Percentiles rank a stretch among this genome's conserved stretches.
These are phyloP conservation scores for Microplitis demolitor DNA, from an alignment of 1,140 invertebrate genomes.

Conservation along the genomic window DNA sequence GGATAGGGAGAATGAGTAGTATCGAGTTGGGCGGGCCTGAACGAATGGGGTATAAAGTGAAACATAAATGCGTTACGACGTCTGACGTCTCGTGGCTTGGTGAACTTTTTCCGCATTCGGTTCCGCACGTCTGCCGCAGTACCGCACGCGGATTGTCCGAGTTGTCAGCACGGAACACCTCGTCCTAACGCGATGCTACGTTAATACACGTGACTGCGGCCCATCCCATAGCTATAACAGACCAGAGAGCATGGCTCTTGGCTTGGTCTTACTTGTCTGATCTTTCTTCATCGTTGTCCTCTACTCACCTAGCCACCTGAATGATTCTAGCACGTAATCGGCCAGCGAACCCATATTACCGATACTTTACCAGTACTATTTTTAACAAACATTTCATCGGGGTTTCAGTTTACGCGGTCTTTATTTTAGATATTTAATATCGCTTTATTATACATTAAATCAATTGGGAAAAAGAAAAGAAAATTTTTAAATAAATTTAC, in stretches of 20 bases:
- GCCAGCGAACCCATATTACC: constrained; percentile 43
- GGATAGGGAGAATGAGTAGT: neutral
- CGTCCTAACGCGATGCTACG: constrained; percentile 47
- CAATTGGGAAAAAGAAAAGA: too few species aligned
- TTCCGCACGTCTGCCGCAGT: neutral
- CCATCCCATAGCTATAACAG: constrained; percentile 32
- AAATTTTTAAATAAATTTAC: too few species aligned
- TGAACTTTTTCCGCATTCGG: constrained; percentile 34
- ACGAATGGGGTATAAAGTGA: neutral
- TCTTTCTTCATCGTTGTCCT: constrained; percentile 22
- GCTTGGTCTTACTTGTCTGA: neutral
- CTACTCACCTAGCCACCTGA: constrained; percentile 47
- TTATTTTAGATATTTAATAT: too few species aligned
- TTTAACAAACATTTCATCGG: neutral
- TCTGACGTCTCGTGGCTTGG: constrained; percentile 41
- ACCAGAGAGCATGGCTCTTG: neutral
- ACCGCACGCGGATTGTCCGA: neutral
- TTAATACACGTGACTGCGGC: constrained; percentile 52
- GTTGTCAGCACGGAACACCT: constrained; percentile 41
- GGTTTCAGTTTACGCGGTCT: too few species aligned
- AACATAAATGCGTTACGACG: constrained; percentile 50
- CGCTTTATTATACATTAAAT: too few species aligned
- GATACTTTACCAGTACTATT: neutral
- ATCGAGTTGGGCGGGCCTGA: constrained; percentile 12
- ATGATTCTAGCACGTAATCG: constrained; percentile 55